phyloP scores from a whole-genome alignment of 2,888 invertebrate genomes.

The Amorpha juglandis region DNA sequence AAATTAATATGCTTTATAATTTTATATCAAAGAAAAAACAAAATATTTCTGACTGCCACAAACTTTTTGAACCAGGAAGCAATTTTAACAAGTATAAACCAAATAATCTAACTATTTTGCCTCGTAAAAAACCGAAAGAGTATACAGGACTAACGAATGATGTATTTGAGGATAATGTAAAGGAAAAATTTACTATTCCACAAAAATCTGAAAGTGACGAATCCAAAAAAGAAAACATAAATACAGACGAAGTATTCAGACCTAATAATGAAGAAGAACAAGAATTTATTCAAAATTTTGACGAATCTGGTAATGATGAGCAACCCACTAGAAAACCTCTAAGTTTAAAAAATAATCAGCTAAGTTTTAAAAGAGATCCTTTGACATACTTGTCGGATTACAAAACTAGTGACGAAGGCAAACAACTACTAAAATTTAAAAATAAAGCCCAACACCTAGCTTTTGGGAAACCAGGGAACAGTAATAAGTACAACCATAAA shows the following conservation, averaged over 20 bases:
- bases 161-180: conserved; percentile 24
- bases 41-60: conserved; percentile 51
- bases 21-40: conserved; percentile 48
- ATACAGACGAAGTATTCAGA: background rate
- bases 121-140: conserved; percentile 50
- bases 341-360: background rate
- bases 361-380: conserved; percentile 26
- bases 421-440: conserved; percentile 10
- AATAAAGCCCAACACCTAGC: conserved; percentile 5
- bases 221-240: background rate
- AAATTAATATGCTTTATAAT: conserved; percentile 65
- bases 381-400: conserved; percentile 33
- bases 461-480: conserved; percentile 24
- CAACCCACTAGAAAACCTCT: background rate
- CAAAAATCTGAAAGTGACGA: background rate
- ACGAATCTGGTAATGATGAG: background rate
- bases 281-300: background rate
- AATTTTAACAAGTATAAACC: conserved; percentile 40
- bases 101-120: conserved; percentile 28
- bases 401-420: conserved; percentile 31
- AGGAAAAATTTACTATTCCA: conserved; percentile 22
- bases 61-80: conserved; percentile 52
- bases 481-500: conserved; percentile 35
- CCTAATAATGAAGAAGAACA: background rate
- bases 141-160: conserved; percentile 44